Evolutionary conservation across 1,140 invertebrate genomes (phyloP), one percentile per base, ranked within the genome.

Genomic region (Vollenhovia emeryi): DNA sequence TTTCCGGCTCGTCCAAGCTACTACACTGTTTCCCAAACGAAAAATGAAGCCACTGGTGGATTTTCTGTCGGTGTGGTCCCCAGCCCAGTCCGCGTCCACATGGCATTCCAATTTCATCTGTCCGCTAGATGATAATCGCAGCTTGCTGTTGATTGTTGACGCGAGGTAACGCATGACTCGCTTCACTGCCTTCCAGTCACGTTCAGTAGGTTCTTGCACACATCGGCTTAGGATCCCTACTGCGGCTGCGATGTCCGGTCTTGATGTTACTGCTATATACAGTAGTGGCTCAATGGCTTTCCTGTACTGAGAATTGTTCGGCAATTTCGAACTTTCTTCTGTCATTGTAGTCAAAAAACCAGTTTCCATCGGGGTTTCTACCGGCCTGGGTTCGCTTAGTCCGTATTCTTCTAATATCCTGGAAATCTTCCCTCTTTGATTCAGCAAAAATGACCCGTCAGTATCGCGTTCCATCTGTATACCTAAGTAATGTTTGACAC

Each of bases 191-290:
- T 18, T 60, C 24, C 7, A 60, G 15, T 30, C 87, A 36, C 9
- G 3, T 18, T 83, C 2, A 0, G 79, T 87, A 21, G 79, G 83
- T 0, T 45, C 59, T 9, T 85, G 30, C 0, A 78, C 73, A 7
- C 13, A 24, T 0, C 59, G 30, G 6, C 27, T 60, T 33, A 60
- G 0, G 5, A 89, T 89, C 40, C 85, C 83, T 2, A 90, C 85
- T 68, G 48, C 68, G n/a, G n/a, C n/a, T 86, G 50, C 52, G 73
- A 93, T 76, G 87, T 94, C 92, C 87, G 91, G 92, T 84, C 92
- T 90, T 33, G 93, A 94, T 27, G 86, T 91, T 83, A 87, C 83
- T 87, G 90, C 93, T 73, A 94, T 92, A 91, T 94, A 94, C 71
- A 94, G 86, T 75, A 94, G 85, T 84, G 87, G 48, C 85, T 92